Percentiles rank a stretch among this genome's conserved stretches.
Evolutionary conservation across 2,888 invertebrate species (phyloP).

Genomic region (Drepana falcataria): DNA sequence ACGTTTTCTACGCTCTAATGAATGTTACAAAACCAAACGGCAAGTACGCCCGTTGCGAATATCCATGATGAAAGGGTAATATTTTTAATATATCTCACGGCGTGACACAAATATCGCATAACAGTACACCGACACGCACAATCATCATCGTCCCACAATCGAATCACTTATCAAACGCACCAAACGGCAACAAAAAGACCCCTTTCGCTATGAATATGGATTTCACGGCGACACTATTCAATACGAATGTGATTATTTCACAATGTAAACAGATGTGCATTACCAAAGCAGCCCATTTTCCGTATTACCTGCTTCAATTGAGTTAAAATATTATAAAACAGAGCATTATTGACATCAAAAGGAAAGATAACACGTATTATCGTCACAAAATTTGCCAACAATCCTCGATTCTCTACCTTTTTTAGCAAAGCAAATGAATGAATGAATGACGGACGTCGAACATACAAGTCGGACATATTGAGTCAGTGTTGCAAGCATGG

Average conservation of each 20-base stretch:
- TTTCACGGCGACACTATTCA: constrained; percentile 43
- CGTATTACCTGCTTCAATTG: constrained; percentile 19
- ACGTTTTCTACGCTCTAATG: constrained; percentile 74
- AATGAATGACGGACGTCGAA: constrained; percentile 46
- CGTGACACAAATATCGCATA: constrained; percentile 38
- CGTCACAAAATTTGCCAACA: constrained; percentile 69
- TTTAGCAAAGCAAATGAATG: constrained; percentile 62
- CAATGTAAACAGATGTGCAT: constrained; percentile 68
- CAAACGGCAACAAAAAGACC: constrained; percentile 53
- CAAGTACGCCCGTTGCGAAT: constrained; percentile 46
- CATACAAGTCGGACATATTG: constrained; percentile 42
- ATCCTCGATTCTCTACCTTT: constrained; percentile 64
- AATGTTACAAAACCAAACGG: constrained; percentile 69
- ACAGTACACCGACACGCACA: constrained; percentile 52
- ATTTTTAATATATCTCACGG: constrained; percentile 29
- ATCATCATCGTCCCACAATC: constrained; percentile 32
- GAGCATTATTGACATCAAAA: constrained; percentile 34
- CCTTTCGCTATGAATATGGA: constrained; percentile 55
- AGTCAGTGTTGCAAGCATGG: constrained; percentile 20
- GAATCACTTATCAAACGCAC: constrained; percentile 34
- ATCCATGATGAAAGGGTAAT: constrained; percentile 20
- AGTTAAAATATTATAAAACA: constrained; percentile 14
- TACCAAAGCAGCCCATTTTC: constrained; percentile 31
- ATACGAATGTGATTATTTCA: constrained; percentile 45
- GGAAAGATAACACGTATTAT: constrained; percentile 63